phyloP scores from a whole-genome alignment of 1,140 invertebrate species.

The Maconellicoccus hirsutus region DNA sequence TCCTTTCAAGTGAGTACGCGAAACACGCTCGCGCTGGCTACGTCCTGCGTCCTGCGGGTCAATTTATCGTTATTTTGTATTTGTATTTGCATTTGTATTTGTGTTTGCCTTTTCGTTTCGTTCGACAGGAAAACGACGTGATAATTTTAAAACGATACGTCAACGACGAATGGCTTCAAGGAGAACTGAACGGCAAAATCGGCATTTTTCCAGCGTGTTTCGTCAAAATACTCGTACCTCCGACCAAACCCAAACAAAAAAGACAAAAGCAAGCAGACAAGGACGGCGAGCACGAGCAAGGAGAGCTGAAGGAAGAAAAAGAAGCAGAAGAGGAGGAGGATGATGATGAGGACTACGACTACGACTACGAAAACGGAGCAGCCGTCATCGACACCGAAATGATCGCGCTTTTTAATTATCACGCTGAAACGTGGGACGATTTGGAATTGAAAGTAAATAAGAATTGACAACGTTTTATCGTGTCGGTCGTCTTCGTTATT shows the following conservation, averaged over 20 bases:
- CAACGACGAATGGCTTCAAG: conserved; percentile 69
- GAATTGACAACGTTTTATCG: neutral
- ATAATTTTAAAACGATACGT: conserved; percentile 53
- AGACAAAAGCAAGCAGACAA: neutral
- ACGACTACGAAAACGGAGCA: too few relatives aligned
- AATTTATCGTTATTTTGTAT: neutral
- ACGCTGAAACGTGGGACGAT: conserved; percentile 46
- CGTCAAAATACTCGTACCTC: conserved; percentile 59
- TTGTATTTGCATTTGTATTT: too few relatives aligned
- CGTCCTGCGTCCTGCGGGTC: neutral
- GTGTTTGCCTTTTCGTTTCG: conserved; percentile 5
- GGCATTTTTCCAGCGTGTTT: conserved; percentile 74
- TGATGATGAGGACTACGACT: too few relatives aligned
- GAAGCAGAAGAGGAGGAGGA: too few relatives aligned
- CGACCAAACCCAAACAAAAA: conserved; percentile 42
- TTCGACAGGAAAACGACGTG: conserved; percentile 51
- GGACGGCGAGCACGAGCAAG: too few relatives aligned
- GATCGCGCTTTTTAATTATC: conserved; percentile 47
- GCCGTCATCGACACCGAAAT: conserved; percentile 32
- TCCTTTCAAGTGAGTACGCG: conserved; percentile 55
- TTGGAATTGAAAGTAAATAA: conserved; percentile 41
- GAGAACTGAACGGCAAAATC: conserved; percentile 45
- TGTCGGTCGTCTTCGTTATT: neutral
- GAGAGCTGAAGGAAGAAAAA: too few relatives aligned
- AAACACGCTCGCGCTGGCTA: neutral